Base-by-base conservation (phyloP, 2,113 vertebrate species). In the Indri indri region DNA sequence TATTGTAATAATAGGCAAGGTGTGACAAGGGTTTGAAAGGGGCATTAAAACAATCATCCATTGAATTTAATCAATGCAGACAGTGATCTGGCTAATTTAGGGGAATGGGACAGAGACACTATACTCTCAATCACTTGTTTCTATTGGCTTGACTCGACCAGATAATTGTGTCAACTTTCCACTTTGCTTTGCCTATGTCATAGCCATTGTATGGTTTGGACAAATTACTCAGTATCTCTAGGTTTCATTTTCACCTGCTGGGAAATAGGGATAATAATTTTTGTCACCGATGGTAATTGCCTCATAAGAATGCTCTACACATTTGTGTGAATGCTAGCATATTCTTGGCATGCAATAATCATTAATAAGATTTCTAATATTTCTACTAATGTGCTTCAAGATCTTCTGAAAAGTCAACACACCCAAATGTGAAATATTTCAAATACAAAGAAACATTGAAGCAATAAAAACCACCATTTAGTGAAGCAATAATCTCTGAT, bases 321-420 rank as follows among this genome's bases (percentile, higher is more conserved):
- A 82, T 84, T 87, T 70, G 7, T 90, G 57, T 95, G 88, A 97
- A 57, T 77, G 52, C 71, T 94, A 89, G 71, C 65, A 96, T 88
- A 95, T 95, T 94, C 81, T 90, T 96, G 65, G 70, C 94, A 82
- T 73, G 42, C 82, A 95, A 90, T 93, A n/a, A 89, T 95, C 50
- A 81, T 96, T 94, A 95, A 68, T 93, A 71, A 57, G 40, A 54
- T 90, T 68, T 66, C 86, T 89, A 92, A 92, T 88, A 88, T 45
- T 54, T 94, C 34, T 85, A 22, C 47, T 95, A 88, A 74, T 45
- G 32, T 90, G 34, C 61, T 96, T 95, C 2, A 9, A 90, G 47
- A 95, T 92, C 63, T 71, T 97, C 45, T 63, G 68, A 52, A 87
- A 96, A 52, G 25, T 83, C 80, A 92, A 76, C 57, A 74, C 25